A percentile compares a stretch with the other conserved stretches of the same genome.
These are phyloP conservation scores for Pyrgilauda ruficollis DNA, from an alignment of 2,113 vertebrate genomes.

Conservation along the genomic window DNA sequence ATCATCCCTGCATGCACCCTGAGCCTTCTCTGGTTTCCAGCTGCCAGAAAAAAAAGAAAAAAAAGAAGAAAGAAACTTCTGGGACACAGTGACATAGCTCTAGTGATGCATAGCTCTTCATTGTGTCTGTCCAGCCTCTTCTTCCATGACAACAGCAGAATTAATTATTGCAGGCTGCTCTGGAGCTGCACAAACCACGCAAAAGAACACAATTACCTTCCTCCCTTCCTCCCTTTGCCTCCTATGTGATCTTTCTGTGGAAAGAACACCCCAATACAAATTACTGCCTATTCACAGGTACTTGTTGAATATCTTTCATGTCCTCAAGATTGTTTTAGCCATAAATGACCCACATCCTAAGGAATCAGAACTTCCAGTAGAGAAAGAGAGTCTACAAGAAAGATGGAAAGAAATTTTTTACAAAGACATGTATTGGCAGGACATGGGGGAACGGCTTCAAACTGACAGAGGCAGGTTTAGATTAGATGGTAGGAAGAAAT, in stretches of 20 bases:
- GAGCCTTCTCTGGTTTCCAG: constrained; percentile 69
- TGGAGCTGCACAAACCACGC: neutral
- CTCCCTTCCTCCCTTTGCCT: neutral
- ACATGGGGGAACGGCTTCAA: neutral
- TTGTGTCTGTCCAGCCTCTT: neutral
- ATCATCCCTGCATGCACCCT: neutral
- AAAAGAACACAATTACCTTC: neutral
- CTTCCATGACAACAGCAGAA: neutral
- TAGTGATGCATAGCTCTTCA: neutral
- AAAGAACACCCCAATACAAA: neutral
- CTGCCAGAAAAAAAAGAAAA: constrained; percentile 3
- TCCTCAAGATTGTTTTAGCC: neutral
- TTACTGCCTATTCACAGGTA: neutral
- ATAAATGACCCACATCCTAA: neutral
- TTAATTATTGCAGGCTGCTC: neutral
- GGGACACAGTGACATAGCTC: neutral
- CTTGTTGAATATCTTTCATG: neutral
- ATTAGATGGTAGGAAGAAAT: neutral
- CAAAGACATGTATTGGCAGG: neutral
- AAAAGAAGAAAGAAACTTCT: neutral
- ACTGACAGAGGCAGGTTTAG: neutral
- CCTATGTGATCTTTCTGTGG: neutral
- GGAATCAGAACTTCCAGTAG: neutral
- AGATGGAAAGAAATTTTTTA: neutral
- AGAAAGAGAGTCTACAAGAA: neutral